phyloP scores from a whole-genome alignment of 2,797 vertebrate species.

The Chaenodraco wilsoni region DNA sequence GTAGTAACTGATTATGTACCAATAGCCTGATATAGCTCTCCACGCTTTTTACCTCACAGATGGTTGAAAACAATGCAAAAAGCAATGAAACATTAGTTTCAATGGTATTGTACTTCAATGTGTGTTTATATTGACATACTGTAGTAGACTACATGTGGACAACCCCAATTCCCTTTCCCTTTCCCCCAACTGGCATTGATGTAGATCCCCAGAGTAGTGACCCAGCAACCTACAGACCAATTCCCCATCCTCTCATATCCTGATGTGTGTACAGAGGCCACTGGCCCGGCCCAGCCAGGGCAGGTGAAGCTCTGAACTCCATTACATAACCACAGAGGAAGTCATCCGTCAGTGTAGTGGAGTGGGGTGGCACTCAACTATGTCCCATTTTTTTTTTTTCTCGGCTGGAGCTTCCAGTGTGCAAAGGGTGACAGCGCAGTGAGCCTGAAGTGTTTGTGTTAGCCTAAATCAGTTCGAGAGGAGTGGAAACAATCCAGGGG shows the following conservation, averaged over 20 bases:
- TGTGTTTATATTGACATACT: neutral
- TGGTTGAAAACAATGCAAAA: slow-evolving; percentile 5
- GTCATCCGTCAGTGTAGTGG: slow-evolving; percentile 71
- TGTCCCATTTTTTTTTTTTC: slow-evolving; percentile 38
- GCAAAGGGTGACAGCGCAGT: slow-evolving; percentile 44
- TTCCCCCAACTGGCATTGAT: slow-evolving; percentile 15
- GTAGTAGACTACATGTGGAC: slow-evolving; percentile 2
- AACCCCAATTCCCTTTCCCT: neutral
- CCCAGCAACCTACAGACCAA: slow-evolving; percentile 43
- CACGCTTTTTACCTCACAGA: neutral
- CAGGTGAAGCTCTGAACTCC: slow-evolving; percentile 70
- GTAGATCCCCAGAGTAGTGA: slow-evolving; percentile 51
- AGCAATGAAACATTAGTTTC: neutral
- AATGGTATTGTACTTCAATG: neutral
- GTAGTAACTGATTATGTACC: neutral
- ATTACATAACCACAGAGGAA: slow-evolving; percentile 77
- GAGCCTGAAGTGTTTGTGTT: slow-evolving; percentile 66
- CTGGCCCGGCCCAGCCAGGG: slow-evolving; percentile 34
- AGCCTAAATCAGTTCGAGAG: slow-evolving; percentile 68
- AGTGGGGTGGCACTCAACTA: slow-evolving; percentile 62
- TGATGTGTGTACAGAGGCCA: slow-evolving; percentile 57
- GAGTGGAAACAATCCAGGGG: slow-evolving; percentile 39
- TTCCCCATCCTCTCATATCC: slow-evolving; percentile 66
- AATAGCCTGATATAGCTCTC: too few relatives aligned
- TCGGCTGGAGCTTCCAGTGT: slow-evolving; percentile 48